Percentiles rank a stretch among this genome's conserved stretches.
Conservation (phyloP, 1,140 invertebrate genomes). For the Bicyclus anynana region DNA sequence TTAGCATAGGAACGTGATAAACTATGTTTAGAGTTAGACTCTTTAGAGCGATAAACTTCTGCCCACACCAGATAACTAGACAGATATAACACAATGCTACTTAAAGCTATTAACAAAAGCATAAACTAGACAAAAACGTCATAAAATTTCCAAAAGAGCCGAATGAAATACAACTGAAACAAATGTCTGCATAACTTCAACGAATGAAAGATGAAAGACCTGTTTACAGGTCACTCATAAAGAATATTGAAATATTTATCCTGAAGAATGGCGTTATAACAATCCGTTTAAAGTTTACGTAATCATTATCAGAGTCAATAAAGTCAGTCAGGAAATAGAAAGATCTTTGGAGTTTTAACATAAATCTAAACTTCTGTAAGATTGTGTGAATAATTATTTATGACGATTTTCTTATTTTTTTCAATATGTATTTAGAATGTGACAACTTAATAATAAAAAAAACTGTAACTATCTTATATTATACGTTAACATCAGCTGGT, state of each 20-base stretch:
- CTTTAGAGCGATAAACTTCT: background rate
- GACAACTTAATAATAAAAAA: too few species aligned
- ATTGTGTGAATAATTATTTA: too few species aligned
- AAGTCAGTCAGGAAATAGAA: too few species aligned
- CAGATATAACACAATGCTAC: background rate
- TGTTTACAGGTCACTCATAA: background rate
- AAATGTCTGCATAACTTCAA: background rate
- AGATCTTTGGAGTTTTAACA: too few species aligned
- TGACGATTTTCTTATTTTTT: too few species aligned
- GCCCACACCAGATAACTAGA: background rate
- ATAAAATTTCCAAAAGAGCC: background rate
- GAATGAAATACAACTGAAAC: background rate
- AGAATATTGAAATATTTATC: background rate
- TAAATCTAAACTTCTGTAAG: too few species aligned
- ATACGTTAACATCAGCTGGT: too few species aligned
- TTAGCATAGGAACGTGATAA: too few species aligned
- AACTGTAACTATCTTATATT: too few species aligned
- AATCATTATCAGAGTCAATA: too few species aligned
- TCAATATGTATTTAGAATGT: too few species aligned
- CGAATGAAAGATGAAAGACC: background rate
- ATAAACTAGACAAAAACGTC: background rate
- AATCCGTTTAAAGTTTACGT: background rate
- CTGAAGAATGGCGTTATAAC: background rate
- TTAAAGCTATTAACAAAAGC: background rate
- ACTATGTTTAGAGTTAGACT: too few species aligned